Evolutionary conservation across 1,140 invertebrate species (phyloP), one percentile per base, ranked within the genome.

Genomic region (Anastrepha ludens): DNA sequence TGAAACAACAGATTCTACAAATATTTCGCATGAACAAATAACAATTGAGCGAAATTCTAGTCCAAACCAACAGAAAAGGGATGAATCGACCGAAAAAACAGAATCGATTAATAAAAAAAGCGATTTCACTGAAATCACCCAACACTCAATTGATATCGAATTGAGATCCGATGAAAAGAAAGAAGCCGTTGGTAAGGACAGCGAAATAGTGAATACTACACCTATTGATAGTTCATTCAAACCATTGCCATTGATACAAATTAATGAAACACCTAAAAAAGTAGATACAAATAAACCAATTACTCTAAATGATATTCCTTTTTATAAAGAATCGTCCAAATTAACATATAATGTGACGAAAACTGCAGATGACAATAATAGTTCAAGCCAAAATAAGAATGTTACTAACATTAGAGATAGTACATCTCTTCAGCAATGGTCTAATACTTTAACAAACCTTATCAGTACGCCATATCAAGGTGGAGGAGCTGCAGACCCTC

Each of bases 381-480:
- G 15, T 44, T 15, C 17, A 41, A 62, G n/a, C 6, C 20, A 60
- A 86, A 62, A 86, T 44, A 47, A 47, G 70, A 89, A 88, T 62
- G 86, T 87, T 88, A 91, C 89, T 89, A 93, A 92, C 86, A 92
- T 93, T 87, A 91, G 88, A 78, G 91, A 93, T 87, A 87, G 88
- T 64, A 89, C 92, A 90, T 93, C 92, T 86, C 88, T 93, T 89
- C 89, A 90, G 70, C 91, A 90, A 67, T 93, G 92, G 92, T 93
- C 92, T 89, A 92, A 90, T 88, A 86, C 89, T 47, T 88, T 92
- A 50, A 89, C 90, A 39, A 91, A 90, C 78, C 91, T 92, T 65
- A 88, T 88, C 50, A 89, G 62, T 64, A 70, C 67, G 74, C 85
- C 44, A 87, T 89, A 88, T 74, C 88, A 87, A 55, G 88, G 88